Conservation (phyloP, 2,888 invertebrate genomes). For the Carpatolechia fugitivella region DNA sequence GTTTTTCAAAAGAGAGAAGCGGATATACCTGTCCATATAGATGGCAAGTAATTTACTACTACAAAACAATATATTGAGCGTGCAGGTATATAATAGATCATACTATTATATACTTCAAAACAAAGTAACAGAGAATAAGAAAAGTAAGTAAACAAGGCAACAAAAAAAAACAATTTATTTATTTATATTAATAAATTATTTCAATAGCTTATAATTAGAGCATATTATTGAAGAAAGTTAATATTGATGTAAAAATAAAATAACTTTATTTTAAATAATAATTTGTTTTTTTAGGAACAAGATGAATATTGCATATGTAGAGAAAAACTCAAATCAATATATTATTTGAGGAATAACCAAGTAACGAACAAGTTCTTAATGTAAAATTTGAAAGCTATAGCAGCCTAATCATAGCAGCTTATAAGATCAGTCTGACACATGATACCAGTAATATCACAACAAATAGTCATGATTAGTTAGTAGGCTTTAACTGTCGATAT, state of each 20-base stretch:
- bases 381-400: neutral
- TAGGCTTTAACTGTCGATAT: conserved; percentile 10
- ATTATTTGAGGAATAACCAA: no score
- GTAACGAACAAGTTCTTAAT: no score
- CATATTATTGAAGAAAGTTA: no score
- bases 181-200: no score
- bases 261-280: no score
- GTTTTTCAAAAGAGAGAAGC: conserved; percentile 1
- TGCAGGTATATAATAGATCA: neutral
- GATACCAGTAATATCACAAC: conserved; percentile 2
- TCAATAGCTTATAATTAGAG: no score
- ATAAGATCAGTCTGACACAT: conserved; percentile 1
- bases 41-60: conserved; percentile 7
- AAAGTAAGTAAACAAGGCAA: no score
- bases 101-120: neutral
- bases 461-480: neutral
- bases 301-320: no score
- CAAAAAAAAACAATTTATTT: no score
- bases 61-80: neutral
- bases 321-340: no score
- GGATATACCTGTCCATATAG: conserved; percentile 10
- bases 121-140: neutral
- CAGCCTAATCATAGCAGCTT: neutral
- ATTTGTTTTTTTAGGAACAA: no score
- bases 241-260: no score